Evolutionary conservation across 1,140 invertebrate species (phyloP), one percentile per base, ranked within the genome.

Genomic region (Scaptomyza montana): DNA sequence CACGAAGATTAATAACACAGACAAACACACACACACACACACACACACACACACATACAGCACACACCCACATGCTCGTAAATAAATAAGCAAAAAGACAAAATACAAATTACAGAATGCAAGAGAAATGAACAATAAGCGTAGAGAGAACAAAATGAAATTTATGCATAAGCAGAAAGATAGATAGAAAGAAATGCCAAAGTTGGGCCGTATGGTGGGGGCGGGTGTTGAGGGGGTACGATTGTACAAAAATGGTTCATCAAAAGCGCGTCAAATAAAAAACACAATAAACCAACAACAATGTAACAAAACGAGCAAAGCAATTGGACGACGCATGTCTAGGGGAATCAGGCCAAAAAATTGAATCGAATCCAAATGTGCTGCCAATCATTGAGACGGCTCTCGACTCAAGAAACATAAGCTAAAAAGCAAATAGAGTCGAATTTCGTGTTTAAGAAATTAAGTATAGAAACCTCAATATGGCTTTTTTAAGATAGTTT

Each of bases 1-100:
- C 86, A 90, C 86, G 86, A 90, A 90, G 86, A 90, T 90, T 90
- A 90, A 90, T 90, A 90, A 89, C 85, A 75, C 50, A 57, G 49
- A 57, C 55, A 49, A 67, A 57, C 65, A 63, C 43, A 68, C 41
- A 56, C 39, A 78, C 61, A 67, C 47, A 60, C 41, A 49, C 13
- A 50, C 50, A 56, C 64, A 53, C 16, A 16, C 16, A 63, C 43
- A 68, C 46, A n/a, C n/a, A n/a, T n/a, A n/a, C n/a, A n/a, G n/a
- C n/a, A n/a, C n/a, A 63, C 43, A 68, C 46, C 2, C 55, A 45
- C 39, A 33, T 59, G 33, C 67, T 69, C 71, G 72, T 79, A 77
- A 82, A 78, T 87, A 87, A 78, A 82, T 78, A 87, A 78, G 61
- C 74, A 78, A 76, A 81, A 75, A 45, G 19, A 49, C 53, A 53